Evolutionary conservation across 2,113 vertebrate genomes (phyloP).

Genomic region (Panthera leo): DNA sequence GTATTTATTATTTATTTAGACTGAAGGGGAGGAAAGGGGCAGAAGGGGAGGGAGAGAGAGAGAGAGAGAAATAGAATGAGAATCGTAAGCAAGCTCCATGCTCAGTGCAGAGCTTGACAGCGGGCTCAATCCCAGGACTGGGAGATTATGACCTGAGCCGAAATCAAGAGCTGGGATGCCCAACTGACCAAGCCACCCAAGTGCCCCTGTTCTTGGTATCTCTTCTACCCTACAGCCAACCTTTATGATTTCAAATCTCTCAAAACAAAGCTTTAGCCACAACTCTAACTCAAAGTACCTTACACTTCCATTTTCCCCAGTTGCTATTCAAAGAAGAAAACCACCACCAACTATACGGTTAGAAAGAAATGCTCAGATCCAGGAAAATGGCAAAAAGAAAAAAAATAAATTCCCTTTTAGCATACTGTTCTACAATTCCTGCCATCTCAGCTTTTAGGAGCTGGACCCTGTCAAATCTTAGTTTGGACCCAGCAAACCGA

Average conservation of each 20-base stretch:
- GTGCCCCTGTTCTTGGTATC: not conserved
- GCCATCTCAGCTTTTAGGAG: not conserved
- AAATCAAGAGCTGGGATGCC: too few species aligned
- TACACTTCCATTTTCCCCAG: not conserved
- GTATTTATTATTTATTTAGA: too few species aligned
- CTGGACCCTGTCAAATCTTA: not conserved
- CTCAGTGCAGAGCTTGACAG: too few species aligned
- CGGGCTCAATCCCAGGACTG: too few species aligned
- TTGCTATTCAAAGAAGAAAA: not conserved
- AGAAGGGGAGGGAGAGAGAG: too few species aligned
- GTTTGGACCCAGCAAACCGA: not conserved
- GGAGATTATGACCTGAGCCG: too few species aligned
- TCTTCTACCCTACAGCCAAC: not conserved
- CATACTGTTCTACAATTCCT: not conserved
- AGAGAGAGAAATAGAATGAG: too few species aligned
- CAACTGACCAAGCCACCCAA: too few species aligned
- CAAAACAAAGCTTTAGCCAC: not conserved
- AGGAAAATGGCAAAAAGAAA: not conserved
- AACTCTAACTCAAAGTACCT: not conserved
- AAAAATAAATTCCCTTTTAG: not conserved
- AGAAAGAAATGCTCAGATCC: not conserved
- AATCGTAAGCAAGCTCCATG: too few species aligned
- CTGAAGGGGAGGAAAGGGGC: too few species aligned
- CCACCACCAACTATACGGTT: not conserved
- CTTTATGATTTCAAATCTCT: not conserved